Evolutionary conservation across 1,140 invertebrate genomes (phyloP).

Genomic region (Cataglyphis hispanica): DNA sequence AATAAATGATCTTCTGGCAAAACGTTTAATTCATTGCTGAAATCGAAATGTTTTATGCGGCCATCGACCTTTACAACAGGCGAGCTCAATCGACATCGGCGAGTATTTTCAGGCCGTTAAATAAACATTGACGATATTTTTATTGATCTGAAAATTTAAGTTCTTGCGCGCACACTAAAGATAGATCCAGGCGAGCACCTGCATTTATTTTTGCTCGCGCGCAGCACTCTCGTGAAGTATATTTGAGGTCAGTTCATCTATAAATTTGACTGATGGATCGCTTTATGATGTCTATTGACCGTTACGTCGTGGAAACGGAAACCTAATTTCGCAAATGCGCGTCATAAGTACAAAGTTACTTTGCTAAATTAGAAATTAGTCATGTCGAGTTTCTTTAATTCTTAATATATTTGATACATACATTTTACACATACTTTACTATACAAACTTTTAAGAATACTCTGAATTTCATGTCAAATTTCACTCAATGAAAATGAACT

Average conservation of each 20-base stretch:
- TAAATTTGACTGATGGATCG: background rate
- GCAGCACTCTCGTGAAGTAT: background rate
- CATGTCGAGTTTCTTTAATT: background rate
- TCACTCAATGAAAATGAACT: background rate
- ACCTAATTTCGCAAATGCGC: constrained; percentile 8
- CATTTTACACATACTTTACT: background rate
- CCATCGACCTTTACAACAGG: background rate
- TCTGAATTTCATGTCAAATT: background rate
- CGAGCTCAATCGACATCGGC: background rate
- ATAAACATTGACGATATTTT: constrained; percentile 45
- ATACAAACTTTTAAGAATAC: background rate
- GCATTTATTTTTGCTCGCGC: constrained; percentile 53
- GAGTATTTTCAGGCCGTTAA: constrained; percentile 39
- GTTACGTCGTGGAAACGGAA: background rate
- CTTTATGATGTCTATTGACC: constrained; percentile 1
- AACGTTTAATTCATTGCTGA: background rate
- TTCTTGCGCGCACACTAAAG: constrained; percentile 22
- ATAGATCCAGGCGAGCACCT: constrained; percentile 49
- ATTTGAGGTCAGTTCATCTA: constrained; percentile 26
- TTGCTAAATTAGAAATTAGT: background rate
- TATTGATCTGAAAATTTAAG: constrained; percentile 46
- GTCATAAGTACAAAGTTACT: background rate
- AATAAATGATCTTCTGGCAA: constrained; percentile 51
- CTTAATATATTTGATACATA: background rate
- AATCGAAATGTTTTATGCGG: background rate